Conservation (phyloP, 2,797 vertebrate genomes). For the Rachycentron canadum region DNA sequence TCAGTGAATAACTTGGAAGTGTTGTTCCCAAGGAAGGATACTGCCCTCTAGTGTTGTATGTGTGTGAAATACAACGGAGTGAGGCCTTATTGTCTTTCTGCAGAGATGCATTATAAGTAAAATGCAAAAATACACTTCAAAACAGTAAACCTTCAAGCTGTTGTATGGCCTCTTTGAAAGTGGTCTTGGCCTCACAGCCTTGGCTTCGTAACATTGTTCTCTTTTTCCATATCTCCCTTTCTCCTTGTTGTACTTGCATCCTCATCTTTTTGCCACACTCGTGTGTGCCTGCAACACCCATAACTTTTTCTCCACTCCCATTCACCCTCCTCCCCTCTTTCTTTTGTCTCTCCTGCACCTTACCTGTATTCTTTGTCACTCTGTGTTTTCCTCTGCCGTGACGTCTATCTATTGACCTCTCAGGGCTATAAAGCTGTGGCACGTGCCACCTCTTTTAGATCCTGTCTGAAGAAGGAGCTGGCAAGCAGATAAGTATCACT, state of each 20-base stretch:
- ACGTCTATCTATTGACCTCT: slow-evolving; percentile 57
- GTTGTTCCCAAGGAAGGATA: slow-evolving; percentile 10
- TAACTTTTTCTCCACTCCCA: background rate
- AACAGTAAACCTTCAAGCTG: background rate
- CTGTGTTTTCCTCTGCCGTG: background rate
- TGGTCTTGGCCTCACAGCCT: slow-evolving; percentile 55
- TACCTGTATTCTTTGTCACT: background rate
- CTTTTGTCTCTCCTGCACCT: background rate
- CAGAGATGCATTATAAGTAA: background rate
- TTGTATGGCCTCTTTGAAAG: slow-evolving; percentile 1
- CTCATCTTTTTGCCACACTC: slow-evolving; percentile 12
- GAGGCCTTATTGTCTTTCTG: background rate
- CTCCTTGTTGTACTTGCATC: background rate
- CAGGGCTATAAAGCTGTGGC: slow-evolving; percentile 96
- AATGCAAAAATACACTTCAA: background rate
- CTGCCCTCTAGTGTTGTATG: slow-evolving; percentile 74
- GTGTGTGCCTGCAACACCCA: background rate
- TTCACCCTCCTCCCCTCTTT: background rate
- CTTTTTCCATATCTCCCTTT: slow-evolving; percentile 11
- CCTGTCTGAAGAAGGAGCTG: slow-evolving; percentile 98
- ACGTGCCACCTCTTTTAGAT: slow-evolving; percentile 93
- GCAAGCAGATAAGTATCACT: slow-evolving; percentile 86
- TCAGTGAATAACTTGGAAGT: background rate
- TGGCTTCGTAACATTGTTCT: slow-evolving; percentile 54
- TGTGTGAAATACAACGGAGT: background rate